phyloP scores from a whole-genome alignment of 2,113 vertebrate species.

The Chelonoidis abingdonii region DNA sequence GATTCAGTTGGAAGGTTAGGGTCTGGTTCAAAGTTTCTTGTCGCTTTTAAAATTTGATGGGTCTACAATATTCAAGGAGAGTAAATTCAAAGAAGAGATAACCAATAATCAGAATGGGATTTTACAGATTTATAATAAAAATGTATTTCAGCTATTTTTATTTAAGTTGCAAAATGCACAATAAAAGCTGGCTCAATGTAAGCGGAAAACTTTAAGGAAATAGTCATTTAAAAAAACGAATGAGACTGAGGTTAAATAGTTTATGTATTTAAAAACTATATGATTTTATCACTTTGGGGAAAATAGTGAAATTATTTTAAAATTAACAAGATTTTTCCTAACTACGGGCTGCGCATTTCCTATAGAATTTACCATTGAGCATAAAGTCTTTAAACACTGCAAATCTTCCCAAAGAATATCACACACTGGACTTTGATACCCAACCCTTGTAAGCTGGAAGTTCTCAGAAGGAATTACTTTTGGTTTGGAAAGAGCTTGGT shows the following conservation, averaged over 20 bases:
- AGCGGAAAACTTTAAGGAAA: slow-evolving; percentile 14
- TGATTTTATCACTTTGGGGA: background rate
- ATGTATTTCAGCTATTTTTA: background rate
- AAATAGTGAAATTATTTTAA: slow-evolving; percentile 16
- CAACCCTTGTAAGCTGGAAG: background rate
- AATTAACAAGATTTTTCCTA: background rate
- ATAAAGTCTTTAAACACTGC: background rate
- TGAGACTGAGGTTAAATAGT: background rate
- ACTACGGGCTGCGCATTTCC: background rate
- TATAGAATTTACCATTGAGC: slow-evolving; percentile 4
- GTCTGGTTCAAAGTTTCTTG: background rate
- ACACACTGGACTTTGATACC: background rate
- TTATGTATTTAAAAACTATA: background rate
- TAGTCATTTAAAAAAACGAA: background rate
- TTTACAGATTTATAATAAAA: background rate
- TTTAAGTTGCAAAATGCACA: slow-evolving; percentile 14
- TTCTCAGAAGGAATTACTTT: slow-evolving; percentile 7
- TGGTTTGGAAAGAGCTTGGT: background rate
- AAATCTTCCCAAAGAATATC: background rate
- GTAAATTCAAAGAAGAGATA: background rate
- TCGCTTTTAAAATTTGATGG: background rate
- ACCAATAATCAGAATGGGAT: background rate
- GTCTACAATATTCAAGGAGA: background rate
- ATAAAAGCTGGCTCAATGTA: slow-evolving; percentile 4
- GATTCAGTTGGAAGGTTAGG: background rate